Conservation (phyloP, 2,113 vertebrate species). For the Stegostoma tigrinum region DNA sequence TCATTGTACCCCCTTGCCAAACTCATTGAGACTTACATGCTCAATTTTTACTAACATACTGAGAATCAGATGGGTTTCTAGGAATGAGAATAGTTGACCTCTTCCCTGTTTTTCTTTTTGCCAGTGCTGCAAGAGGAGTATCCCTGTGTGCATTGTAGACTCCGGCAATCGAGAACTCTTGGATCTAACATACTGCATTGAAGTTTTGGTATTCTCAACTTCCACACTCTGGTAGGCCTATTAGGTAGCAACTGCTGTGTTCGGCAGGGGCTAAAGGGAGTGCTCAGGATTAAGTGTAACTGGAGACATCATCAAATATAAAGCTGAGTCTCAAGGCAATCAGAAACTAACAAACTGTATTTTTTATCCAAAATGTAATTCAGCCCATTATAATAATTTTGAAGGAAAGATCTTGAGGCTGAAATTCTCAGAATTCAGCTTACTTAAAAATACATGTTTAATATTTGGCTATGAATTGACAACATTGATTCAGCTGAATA, state of each 20-base stretch:
- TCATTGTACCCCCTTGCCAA: no score
- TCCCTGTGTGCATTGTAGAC: background rate
- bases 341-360: background rate
- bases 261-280: background rate
- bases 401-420: background rate
- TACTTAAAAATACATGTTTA: background rate
- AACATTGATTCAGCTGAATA: background rate
- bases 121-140: background rate
- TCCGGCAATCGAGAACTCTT: no score
- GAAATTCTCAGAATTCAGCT: background rate
- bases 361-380: background rate
- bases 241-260: background rate
- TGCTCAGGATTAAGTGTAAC: background rate
- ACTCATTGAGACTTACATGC: no score
- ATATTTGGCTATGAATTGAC: background rate
- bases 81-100: background rate
- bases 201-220: background rate
- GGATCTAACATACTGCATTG: background rate
- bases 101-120: background rate
- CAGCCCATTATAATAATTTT: background rate
- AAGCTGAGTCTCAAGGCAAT: background rate
- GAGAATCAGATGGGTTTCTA: no score
- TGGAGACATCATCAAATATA: background rate
- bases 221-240: background rate
- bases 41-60: no score